Percentiles rank a stretch among this genome's conserved stretches.
Conservation (phyloP, 2,113 vertebrate species). For the Chrysemys picta region DNA sequence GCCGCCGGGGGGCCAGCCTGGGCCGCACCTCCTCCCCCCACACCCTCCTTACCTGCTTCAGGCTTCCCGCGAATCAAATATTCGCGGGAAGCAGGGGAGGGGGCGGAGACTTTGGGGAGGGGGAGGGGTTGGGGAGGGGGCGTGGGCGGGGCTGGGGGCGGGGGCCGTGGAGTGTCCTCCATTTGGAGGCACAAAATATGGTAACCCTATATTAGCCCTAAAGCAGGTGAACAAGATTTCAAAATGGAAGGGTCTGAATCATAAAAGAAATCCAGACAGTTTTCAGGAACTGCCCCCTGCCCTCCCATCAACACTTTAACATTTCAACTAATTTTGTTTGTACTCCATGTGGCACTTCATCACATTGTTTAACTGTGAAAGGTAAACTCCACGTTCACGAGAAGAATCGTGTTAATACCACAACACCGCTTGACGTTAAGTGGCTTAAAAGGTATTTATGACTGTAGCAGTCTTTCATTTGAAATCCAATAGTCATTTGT, state of each 20-base stretch:
- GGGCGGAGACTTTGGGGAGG: too few species aligned
- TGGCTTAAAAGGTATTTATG: conserved; percentile 37
- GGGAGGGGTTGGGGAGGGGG: too few species aligned
- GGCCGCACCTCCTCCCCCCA: too few species aligned
- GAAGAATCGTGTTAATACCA: not conserved
- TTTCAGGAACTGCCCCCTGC: not conserved
- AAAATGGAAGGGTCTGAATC: not conserved
- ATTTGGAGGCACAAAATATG: too few species aligned
- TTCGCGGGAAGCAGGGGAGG: too few species aligned
- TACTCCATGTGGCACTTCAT: conserved; percentile 29
- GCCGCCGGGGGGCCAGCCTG: too few species aligned
- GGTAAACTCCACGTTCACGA: not conserved
- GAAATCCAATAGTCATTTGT: conserved; percentile 40
- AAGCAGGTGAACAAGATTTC: not conserved
- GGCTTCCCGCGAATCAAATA: too few species aligned
- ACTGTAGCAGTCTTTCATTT: conserved; percentile 27
- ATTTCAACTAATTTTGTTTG: conserved; percentile 7
- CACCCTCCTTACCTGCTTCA: too few species aligned
- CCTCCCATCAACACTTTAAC: not conserved
- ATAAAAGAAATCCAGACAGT: not conserved
- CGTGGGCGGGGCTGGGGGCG: too few species aligned
- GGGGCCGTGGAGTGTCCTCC: too few species aligned
- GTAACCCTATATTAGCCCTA: too few species aligned
- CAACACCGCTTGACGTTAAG: conserved; percentile 12
- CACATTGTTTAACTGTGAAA: conserved; percentile 50